These are phyloP conservation scores for Brachionus rubens DNA, from an alignment of 1,140 invertebrate genomes.

Conservation along the genomic window DNA sequence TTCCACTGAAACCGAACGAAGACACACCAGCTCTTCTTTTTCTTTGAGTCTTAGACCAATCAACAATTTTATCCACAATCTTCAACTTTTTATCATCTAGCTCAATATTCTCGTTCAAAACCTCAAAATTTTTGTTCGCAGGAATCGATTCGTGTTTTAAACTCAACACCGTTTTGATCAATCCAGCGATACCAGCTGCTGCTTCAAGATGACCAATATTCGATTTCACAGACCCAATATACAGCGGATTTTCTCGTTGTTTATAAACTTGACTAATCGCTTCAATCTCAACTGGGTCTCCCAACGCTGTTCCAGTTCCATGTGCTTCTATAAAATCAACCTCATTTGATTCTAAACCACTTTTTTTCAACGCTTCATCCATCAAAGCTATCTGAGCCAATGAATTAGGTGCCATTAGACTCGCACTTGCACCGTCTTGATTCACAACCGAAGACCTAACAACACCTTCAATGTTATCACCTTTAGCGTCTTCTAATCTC, in stretches of 20 bases:
- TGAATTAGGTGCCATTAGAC: neutral
- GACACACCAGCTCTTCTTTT: neutral
- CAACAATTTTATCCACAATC: neutral
- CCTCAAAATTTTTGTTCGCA: neutral
- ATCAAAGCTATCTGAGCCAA: neutral
- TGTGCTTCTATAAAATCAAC: constrained; percentile 15
- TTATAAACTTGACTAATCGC: neutral
- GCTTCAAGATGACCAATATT: constrained; percentile 23
- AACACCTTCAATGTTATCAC: neutral
- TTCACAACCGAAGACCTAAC: neutral
- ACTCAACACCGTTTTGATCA: neutral
- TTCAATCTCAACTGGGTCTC: neutral
- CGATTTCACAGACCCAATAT: constrained; percentile 33
- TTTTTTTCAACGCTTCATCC: neutral
- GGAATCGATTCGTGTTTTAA: neutral
- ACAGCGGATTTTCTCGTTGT: neutral
- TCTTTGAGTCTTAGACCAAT: neutral
- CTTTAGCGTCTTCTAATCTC: neutral
- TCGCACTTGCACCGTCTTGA: neutral
- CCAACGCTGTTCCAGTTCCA: neutral
- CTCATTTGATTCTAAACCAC: neutral
- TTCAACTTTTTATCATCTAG: neutral
- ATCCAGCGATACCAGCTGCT: neutral
- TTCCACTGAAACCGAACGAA: constrained; percentile 4
- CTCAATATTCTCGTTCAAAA: neutral